These are phyloP conservation scores for Microcebus griseorufus DNA, from an alignment of 2,113 vertebrate species.

Conservation along the genomic window DNA sequence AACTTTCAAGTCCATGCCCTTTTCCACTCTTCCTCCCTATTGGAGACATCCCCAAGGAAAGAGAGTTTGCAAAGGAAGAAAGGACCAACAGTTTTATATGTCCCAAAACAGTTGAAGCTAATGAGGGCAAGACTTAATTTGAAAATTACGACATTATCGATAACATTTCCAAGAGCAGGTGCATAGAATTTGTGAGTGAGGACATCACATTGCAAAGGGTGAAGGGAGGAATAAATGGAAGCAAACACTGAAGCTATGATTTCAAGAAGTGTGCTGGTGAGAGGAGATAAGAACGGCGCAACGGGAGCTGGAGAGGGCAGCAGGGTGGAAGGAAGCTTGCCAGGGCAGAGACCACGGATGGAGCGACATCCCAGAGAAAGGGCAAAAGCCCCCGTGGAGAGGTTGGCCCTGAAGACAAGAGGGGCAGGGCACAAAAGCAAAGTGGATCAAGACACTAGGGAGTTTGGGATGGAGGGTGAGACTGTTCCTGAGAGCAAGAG, in stretches of 20 bases:
- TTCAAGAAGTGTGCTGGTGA: not conserved
- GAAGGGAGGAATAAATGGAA: not conserved
- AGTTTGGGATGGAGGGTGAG: not conserved
- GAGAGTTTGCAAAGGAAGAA: not conserved
- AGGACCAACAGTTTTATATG: not conserved
- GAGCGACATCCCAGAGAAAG: not conserved
- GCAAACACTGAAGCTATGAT: not conserved
- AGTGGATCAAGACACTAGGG: not conserved
- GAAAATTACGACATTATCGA: not conserved
- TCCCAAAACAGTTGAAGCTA: not conserved
- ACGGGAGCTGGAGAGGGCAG: accelerated
- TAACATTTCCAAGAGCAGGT: not conserved
- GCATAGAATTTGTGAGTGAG: not conserved
- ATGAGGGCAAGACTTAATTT: not conserved
- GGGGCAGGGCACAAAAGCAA: not conserved
- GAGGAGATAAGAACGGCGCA: not conserved
- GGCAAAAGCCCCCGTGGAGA: not conserved
- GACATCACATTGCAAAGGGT: not conserved
- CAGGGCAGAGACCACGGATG: not conserved
- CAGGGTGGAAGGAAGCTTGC: too few relatives aligned
- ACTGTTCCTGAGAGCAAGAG: not conserved
- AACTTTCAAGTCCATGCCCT: not conserved
- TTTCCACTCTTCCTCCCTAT: accelerated
- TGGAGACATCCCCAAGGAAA: not conserved
- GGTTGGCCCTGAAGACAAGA: not conserved